These are phyloP conservation scores for Jaculus jaculus DNA, from an alignment of 2,113 vertebrate species.

Conservation along the genomic window DNA sequence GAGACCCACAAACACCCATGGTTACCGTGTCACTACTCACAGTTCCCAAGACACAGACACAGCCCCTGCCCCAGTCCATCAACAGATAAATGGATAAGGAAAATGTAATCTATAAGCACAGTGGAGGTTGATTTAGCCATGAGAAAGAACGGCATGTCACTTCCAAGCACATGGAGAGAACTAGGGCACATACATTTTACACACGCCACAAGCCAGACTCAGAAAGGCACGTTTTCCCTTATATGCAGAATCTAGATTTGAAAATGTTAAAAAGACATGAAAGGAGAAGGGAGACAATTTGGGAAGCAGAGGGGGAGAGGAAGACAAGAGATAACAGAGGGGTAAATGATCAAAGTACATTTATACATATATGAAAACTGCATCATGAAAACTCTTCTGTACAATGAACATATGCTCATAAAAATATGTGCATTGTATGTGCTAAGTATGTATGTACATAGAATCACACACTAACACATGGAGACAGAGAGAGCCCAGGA, in stretches of 20 bases:
- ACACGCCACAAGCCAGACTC: too few relatives aligned
- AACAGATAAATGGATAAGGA: too few relatives aligned
- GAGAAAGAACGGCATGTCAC: not conserved
- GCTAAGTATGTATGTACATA: rapidly evolving
- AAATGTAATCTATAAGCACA: too few relatives aligned
- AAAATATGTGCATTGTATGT: not conserved
- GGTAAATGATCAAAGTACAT: not conserved
- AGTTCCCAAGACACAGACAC: not conserved
- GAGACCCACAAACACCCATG: not conserved
- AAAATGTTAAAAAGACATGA: not conserved
- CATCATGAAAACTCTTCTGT: not conserved
- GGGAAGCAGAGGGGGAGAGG: not conserved
- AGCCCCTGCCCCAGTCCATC: too few relatives aligned
- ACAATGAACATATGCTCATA: not conserved
- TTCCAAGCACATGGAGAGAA: not conserved
- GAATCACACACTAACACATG: rapidly evolving
- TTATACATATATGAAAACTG: too few relatives aligned
- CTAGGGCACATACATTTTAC: not conserved
- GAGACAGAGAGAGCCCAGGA: not conserved
- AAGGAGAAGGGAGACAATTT: not conserved
- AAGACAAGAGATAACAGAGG: too few relatives aligned
- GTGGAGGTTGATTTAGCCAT: not conserved
- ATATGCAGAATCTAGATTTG: not conserved
- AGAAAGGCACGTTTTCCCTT: not conserved
- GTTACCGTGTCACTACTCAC: not conserved